A percentile compares a stretch with the other conserved stretches of the same genome.
Conservation (phyloP, 1,140 invertebrate species). For the Habropoda laboriosa region DNA sequence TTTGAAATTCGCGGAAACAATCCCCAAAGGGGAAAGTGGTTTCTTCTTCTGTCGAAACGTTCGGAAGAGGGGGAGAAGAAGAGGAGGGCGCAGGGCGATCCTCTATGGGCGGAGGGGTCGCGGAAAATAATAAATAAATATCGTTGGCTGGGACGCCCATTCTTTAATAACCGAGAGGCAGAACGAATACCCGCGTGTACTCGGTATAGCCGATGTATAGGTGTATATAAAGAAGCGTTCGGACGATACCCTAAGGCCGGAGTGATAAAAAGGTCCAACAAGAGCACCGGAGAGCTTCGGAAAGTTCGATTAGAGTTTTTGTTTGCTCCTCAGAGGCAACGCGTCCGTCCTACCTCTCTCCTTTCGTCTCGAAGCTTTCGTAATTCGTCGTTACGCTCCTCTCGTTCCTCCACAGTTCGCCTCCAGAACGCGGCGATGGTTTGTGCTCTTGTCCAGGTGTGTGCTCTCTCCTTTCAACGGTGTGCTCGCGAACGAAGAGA, state of each 20-base stretch:
- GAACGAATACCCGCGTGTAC: slow-evolving; percentile 20
- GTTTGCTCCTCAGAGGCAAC: slow-evolving; percentile 57
- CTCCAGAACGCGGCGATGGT: slow-evolving; percentile 54
- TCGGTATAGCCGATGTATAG: neutral
- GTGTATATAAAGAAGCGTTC: slow-evolving; percentile 57
- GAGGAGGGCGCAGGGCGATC: slow-evolving; percentile 23
- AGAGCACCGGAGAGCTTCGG: slow-evolving; percentile 60
- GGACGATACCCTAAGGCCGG: slow-evolving; percentile 52
- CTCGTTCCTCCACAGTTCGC: slow-evolving; percentile 29
- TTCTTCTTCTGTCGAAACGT: too few relatives aligned
- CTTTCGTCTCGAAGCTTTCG: neutral
- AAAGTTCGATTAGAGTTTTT: slow-evolving; percentile 75
- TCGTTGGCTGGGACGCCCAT: slow-evolving; percentile 62
- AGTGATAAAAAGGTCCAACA: slow-evolving; percentile 59
- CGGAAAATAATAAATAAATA: slow-evolving; percentile 71
- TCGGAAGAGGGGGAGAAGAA: neutral
- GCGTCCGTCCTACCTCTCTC: slow-evolving; percentile 16
- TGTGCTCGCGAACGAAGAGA: slow-evolving; percentile 28
- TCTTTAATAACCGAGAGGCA: slow-evolving; percentile 67
- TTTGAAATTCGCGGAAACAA: too few relatives aligned
- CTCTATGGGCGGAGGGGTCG: slow-evolving; percentile 47
- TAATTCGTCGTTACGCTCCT: slow-evolving; percentile 43
- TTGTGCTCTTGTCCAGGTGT: slow-evolving; percentile 64
- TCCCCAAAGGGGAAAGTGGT: too few relatives aligned
- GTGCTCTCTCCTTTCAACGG: slow-evolving; percentile 46